Evolutionary conservation across 2,797 vertebrate species (phyloP), one percentile per base, ranked within the genome.

Genomic region (Pagetopsis macropterus): DNA sequence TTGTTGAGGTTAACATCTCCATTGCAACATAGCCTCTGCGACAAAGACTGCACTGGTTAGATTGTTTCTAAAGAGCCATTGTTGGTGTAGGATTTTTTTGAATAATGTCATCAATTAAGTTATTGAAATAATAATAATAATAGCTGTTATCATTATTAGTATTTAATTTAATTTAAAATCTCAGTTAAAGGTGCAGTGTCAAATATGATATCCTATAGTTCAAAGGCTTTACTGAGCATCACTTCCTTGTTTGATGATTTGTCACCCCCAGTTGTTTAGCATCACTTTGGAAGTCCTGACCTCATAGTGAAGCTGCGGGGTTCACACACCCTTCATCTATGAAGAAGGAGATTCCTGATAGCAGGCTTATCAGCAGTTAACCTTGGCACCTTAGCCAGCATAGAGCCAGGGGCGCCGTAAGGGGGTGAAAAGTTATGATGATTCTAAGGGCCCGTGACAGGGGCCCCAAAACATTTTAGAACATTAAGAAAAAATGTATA

Each of bases 201-300:
- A 37, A 37, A 9, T 37, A 37, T 49, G 9, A 3, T 58, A 45
- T 23, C 19, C 14, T 11, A 60, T 16, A 14, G 16, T 49, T 19
- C 12, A 8, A 5, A 33, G 51, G 37, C 6, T 31, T 10, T 50
- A 31, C 31, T 21, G 1, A 16, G 3, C 50, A 40, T 43, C 19
- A 23, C n/a, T n/a, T 31, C 13, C 49, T 21, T 54, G 8, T 6
- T 11, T 27, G 40, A 49, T 64, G 23, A 23, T 23, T 2, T 23
- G 7, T 40, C 13, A 17, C 15, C 37, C 37, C 1, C 17, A 43
- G 43, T 17, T 27, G 27, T 27, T 27, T 40, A 49, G 56, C 43
- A 31, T 17, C 23, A 15, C 23, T 46, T n/a, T 2, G 23, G n/a
- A 71, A n/a, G 31, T 40, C 69, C 19, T 72, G n/a, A 72, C 59